These are phyloP conservation scores for Chaetoderma sp. DNA, from an alignment of 2,888 invertebrate genomes.

Conservation along the genomic window DNA sequence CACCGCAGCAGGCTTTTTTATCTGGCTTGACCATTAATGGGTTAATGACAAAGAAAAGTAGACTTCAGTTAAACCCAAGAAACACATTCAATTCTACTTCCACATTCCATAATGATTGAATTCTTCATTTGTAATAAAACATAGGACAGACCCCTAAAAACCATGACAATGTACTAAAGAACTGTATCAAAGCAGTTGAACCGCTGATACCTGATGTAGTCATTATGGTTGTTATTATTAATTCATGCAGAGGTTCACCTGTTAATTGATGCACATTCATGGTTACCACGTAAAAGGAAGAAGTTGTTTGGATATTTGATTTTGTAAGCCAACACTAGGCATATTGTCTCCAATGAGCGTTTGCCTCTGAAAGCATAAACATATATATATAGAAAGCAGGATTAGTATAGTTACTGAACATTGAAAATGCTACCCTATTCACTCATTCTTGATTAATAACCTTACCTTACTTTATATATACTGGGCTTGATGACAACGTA, in stretches of 20 bases:
- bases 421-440: too few relatives aligned
- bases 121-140: not conserved
- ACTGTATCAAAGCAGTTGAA: too few relatives aligned
- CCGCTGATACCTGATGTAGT: too few relatives aligned
- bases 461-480: too few relatives aligned
- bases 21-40: too few relatives aligned
- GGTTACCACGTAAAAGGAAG: slow-evolving; percentile 73
- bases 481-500: too few relatives aligned
- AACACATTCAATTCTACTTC: not conserved
- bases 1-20: too few relatives aligned
- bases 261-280: slow-evolving; percentile 74
- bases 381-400: not conserved
- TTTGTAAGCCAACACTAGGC: slow-evolving; percentile 72
- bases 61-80: too few relatives aligned
- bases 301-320: slow-evolving; percentile 74
- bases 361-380: slow-evolving; percentile 68
- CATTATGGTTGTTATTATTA: too few relatives aligned
- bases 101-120: not conserved
- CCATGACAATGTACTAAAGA: not conserved
- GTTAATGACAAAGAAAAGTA: too few relatives aligned
- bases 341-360: slow-evolving; percentile 72
- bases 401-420: slow-evolving; percentile 1
- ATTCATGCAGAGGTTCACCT: too few relatives aligned
- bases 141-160: not conserved
- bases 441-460: too few relatives aligned